Base-by-base conservation (phyloP, 1,140 invertebrate species). In the Calephelis virginiensis region DNA sequence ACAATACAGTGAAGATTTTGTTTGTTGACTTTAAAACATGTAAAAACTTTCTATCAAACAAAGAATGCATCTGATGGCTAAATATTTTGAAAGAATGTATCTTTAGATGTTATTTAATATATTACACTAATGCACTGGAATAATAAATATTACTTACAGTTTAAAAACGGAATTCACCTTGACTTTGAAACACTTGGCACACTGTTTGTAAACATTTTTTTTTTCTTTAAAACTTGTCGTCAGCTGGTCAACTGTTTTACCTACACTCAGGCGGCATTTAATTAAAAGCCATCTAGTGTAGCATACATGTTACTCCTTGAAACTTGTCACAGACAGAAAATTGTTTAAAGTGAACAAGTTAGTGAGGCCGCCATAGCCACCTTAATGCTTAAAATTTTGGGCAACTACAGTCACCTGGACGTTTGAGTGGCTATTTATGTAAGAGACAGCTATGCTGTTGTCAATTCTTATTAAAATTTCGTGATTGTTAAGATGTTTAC, bases 131-230 rank as follows among this genome's bases (percentile, higher is more conserved):
- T 61, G 14, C 0, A 61, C 14, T 61, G 12, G 10, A 45, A 46
- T 46, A 61, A 46, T 46, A 11, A 11, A 45, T 17, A 45, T 61
- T 61, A 17, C 43, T 45, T 61, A 46, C 60, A 61, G 46, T 61
- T 46, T 61, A 61, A 46, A 46, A 45, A 17, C 13, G 40, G 40
- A n/a, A 13, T 45, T 46, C 60, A 9, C 60, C 10, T 43, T 14
- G 10, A 61, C 60, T 46, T 46, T n/a, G 13, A 61, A 61, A 61
- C 13, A 28, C 47, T 37, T 48, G n/a, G 11, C n/a, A 28, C 43
- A 63, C 14, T 63, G 61, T 63, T 47, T 63, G 17, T 63, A 63
- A 49, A 50, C 14, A 63, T n/a, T 50, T 48, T 49, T 49, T 50
- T 48, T 49, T 49, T 50, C 37, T 48, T 47, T 11, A 50, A 49